Base-by-base conservation (phyloP, 2,888 invertebrate species). In the Andrena bucephala region DNA sequence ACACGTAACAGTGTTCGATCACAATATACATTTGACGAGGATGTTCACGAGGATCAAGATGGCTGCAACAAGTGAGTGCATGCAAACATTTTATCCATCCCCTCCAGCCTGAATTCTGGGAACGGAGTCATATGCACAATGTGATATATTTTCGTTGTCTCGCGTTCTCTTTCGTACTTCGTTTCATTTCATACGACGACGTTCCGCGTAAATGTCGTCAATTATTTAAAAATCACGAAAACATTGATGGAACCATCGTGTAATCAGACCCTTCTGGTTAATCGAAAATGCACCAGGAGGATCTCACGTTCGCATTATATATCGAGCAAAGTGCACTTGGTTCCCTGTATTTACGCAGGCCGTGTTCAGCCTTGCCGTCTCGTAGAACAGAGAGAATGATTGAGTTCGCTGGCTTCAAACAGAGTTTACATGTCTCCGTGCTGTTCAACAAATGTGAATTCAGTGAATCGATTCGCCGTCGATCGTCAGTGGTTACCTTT, bases 331-430 rank as follows among this genome's bases (percentile, higher is more conserved):
- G 87, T 80, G 83, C 83, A 88, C 80, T 57, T 63, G 76, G 67
- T 70, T 65, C 69, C 80, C 73, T 59, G 60, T 89, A 81, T 89
- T 85, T 89, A 59, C 78, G 62, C 75, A 72, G 79, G 81, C 81
- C 62, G 75, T 85, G 83, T 84, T 82, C 80, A 87, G 76, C 84
- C 84, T 84, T 87, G 81, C 75, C 81, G 75, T 78, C 33, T 57
- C 75, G 68, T 70, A 72, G 67, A 76, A 91, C 90, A 90, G 85
- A 91, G 88, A 69, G 91, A 91, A 91, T 91, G 86, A 89, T 90
- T 91, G 89, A 91, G 85, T 85, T 84, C 77, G 78, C 52, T 50
- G 60, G 69, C 77, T 81, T 66, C 71, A 84, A 67, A 82, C 70
- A 65, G 68, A 78, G 82, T 87, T 81, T 85, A 73, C 85, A 74